Percentiles rank a stretch among this genome's conserved stretches.
Conservation (phyloP, 2,113 vertebrate genomes). For the Hippocampus barbouri region DNA sequence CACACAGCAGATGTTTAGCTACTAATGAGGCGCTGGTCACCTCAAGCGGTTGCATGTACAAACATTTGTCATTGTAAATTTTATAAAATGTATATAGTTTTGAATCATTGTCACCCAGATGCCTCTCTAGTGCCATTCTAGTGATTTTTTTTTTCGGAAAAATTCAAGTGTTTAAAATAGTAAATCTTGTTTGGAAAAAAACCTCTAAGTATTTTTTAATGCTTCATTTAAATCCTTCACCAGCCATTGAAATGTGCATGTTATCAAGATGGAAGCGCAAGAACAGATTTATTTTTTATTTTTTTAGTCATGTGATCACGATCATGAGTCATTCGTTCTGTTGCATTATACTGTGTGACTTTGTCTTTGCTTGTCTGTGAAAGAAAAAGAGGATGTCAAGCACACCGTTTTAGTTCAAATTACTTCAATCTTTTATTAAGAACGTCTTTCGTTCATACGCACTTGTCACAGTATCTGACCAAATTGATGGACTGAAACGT, state of each 20-base stretch:
- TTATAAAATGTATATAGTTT: constrained; percentile 27
- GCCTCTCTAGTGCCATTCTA: constrained; percentile 40
- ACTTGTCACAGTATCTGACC: background rate
- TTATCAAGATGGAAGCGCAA: background rate
- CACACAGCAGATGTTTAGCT: constrained; percentile 87
- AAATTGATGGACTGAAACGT: background rate
- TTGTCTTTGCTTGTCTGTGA: background rate
- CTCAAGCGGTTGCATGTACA: constrained; percentile 20
- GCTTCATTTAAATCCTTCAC: constrained; percentile 37
- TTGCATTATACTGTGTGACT: background rate
- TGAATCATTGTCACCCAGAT: constrained; percentile 46
- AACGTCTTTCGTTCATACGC: background rate
- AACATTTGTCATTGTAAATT: constrained; percentile 26
- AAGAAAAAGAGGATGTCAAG: background rate
- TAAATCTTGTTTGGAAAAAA: background rate
- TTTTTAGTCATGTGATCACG: background rate
- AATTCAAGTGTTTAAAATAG: constrained; percentile 11
- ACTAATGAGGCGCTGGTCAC: constrained; percentile 70
- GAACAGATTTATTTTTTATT: background rate
- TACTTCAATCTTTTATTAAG: background rate
- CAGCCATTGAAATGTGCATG: constrained; percentile 42
- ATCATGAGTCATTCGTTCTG: background rate
- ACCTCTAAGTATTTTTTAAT: background rate
- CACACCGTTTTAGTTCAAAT: too few relatives aligned
- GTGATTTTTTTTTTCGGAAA: constrained; percentile 7